These are phyloP conservation scores for Drosophila falleni DNA, from an alignment of 2,888 invertebrate genomes.

Conservation along the genomic window DNA sequence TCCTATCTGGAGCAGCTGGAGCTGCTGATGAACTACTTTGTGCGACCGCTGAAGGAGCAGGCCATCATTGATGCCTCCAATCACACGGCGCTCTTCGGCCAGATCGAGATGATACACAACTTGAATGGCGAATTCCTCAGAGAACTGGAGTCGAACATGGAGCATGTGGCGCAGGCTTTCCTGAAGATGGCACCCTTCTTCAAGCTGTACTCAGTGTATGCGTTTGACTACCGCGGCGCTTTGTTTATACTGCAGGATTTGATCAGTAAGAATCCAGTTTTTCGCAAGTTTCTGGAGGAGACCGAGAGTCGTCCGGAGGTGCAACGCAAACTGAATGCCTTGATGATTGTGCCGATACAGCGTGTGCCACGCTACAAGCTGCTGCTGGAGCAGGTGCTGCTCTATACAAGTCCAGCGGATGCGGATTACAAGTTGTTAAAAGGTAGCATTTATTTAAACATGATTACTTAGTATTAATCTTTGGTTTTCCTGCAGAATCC, in stretches of 20 bases:
- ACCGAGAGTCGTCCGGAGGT: conserved; percentile 91
- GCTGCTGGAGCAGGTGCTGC: conserved; percentile 89
- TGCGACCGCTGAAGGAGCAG: conserved; percentile 87
- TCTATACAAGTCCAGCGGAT: conserved; percentile 87
- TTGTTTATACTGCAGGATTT: conserved; percentile 87
- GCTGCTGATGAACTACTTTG: conserved; percentile 88
- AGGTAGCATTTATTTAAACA: conserved; percentile 80
- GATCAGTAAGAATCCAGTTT: conserved; percentile 86
- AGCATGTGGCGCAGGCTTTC: conserved; percentile 89
- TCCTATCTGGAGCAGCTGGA: conserved; percentile 90
- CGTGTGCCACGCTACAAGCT: conserved; percentile 91
- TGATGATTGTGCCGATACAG: conserved; percentile 92
- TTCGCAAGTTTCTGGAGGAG: conserved; percentile 87
- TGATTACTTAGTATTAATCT: background rate
- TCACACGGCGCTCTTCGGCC: conserved; percentile 88
- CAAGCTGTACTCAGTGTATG: conserved; percentile 92
- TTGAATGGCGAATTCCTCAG: conserved; percentile 88
- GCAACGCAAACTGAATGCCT: conserved; percentile 89
- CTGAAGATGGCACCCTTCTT: conserved; percentile 91
- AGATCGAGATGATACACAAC: conserved; percentile 88
- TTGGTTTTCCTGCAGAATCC: conserved; percentile 86
- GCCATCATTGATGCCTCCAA: conserved; percentile 86
- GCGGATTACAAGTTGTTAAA: conserved; percentile 87
- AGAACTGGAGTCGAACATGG: conserved; percentile 87
- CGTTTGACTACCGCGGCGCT: conserved; percentile 90